These are phyloP conservation scores for Athripsodes cinereus DNA, from an alignment of 2,888 invertebrate genomes.

Conservation along the genomic window DNA sequence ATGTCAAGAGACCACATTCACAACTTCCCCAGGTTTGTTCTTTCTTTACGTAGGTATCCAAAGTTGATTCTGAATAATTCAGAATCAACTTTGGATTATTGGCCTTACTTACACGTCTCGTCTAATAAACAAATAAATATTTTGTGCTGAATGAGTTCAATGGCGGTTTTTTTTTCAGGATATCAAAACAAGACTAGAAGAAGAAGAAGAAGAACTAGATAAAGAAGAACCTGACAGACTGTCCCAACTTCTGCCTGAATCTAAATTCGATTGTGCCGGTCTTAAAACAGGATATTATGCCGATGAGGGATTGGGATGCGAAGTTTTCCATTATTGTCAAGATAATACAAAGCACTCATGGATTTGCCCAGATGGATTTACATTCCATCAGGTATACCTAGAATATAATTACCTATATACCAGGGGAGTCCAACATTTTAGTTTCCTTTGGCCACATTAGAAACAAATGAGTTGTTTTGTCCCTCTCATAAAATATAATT, in stretches of 20 bases:
- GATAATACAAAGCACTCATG: slow-evolving; percentile 86
- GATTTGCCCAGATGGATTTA: slow-evolving; percentile 89
- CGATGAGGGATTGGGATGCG: slow-evolving; percentile 80
- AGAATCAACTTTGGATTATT: too few species aligned
- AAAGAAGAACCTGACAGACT: slow-evolving; percentile 83
- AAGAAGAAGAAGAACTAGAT: slow-evolving; percentile 64
- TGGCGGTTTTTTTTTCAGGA: slow-evolving; percentile 9
- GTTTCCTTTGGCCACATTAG: background rate
- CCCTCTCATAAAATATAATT: too few species aligned
- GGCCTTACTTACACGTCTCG: too few species aligned
- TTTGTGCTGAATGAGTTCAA: background rate
- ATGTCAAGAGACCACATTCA: slow-evolving; percentile 13
- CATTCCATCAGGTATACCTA: slow-evolving; percentile 81
- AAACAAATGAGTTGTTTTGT: background rate
- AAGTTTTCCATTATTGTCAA: slow-evolving; percentile 92
- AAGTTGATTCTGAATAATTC: too few species aligned
- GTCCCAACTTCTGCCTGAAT: slow-evolving; percentile 69
- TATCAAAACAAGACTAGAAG: slow-evolving; percentile 34
- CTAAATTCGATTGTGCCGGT: slow-evolving; percentile 74
- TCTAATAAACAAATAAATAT: background rate
- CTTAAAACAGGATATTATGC: slow-evolving; percentile 88
- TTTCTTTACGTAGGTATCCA: too few species aligned
- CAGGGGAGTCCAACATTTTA: background rate
- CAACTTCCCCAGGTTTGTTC: slow-evolving; percentile 15
- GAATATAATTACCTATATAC: too few species aligned